Conservation (phyloP, 2,797 vertebrate species). For the Trichosurus vulpecula region DNA sequence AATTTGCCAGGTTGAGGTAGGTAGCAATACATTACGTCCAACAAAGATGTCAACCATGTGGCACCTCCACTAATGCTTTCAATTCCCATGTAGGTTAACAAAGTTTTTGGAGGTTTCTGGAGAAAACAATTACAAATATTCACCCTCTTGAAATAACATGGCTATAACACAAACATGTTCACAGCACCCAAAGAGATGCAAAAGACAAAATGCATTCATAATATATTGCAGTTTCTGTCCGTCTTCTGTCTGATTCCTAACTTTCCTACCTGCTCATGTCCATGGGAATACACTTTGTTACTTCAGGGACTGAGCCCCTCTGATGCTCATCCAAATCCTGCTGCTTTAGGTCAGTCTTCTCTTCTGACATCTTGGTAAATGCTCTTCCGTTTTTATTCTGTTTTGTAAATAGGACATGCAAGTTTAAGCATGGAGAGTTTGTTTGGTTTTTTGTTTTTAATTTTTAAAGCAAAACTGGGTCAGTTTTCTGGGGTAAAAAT, state of each 20-base stretch:
- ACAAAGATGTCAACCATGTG: background rate
- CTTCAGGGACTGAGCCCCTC: background rate
- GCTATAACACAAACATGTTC: background rate
- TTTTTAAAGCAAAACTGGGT: background rate
- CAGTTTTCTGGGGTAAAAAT: background rate
- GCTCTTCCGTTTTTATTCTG: background rate
- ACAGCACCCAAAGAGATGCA: background rate
- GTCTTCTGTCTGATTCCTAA: background rate
- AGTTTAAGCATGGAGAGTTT: background rate
- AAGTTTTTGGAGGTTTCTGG: background rate
- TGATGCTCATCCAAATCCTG: background rate
- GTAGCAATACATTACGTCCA: conserved; percentile 37
- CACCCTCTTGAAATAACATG: background rate
- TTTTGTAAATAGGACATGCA: background rate
- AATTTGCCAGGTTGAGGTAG: conserved; percentile 66
- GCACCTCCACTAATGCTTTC: background rate
- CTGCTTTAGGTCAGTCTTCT: too few species aligned
- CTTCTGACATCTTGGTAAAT: background rate
- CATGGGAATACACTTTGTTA: too few species aligned
- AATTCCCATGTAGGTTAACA: background rate
- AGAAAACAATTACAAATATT: background rate
- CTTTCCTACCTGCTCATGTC: background rate
- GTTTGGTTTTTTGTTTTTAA: too few species aligned
- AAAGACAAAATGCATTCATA: background rate
- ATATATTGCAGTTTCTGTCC: background rate